A percentile compares a stretch with the other conserved stretches of the same genome.
Evolutionary conservation across 2,113 vertebrate genomes (phyloP).

Genomic region (Tringa solitaria): DNA sequence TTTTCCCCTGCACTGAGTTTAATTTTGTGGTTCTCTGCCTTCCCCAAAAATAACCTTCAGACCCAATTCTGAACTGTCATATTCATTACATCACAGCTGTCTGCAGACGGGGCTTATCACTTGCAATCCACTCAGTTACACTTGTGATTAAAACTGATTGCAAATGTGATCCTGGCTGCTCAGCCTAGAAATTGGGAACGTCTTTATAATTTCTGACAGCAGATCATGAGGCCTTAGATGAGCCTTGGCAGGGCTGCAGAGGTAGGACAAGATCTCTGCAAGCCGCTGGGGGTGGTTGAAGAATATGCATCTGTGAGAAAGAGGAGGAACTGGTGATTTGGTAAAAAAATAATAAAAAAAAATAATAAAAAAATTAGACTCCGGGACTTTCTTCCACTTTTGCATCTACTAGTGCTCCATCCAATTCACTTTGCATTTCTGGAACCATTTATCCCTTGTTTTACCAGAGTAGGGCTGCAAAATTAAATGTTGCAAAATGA

Average conservation of each 20-base stretch:
- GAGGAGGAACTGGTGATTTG: background rate
- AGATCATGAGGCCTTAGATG: conserved; percentile 6
- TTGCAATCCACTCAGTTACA: conserved; percentile 52
- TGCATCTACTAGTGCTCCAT: background rate
- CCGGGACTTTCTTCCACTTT: background rate
- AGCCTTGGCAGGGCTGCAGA: background rate
- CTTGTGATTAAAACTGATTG: conserved; percentile 71
- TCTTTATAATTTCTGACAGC: conserved; percentile 60
- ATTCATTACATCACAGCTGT: conserved; percentile 58
- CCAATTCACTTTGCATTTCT: background rate
- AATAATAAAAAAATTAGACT: background rate
- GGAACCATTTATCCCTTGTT: background rate
- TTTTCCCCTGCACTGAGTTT: background rate
- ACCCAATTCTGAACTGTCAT: conserved; percentile 56
- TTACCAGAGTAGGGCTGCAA: background rate
- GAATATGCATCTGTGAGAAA: background rate
- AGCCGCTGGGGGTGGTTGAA: rapidly evolving
- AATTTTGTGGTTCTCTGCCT: conserved; percentile 65
- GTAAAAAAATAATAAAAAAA: background rate
- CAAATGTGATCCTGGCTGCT: conserved; percentile 45
- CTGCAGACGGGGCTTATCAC: conserved; percentile 16
- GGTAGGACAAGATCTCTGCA: background rate
- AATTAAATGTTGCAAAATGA: background rate
- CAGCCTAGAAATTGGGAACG: conserved; percentile 29
- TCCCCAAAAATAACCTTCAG: conserved; percentile 42